phyloP scores from a whole-genome alignment of 2,888 invertebrate species.

The Xestoiulus laeticollis region DNA sequence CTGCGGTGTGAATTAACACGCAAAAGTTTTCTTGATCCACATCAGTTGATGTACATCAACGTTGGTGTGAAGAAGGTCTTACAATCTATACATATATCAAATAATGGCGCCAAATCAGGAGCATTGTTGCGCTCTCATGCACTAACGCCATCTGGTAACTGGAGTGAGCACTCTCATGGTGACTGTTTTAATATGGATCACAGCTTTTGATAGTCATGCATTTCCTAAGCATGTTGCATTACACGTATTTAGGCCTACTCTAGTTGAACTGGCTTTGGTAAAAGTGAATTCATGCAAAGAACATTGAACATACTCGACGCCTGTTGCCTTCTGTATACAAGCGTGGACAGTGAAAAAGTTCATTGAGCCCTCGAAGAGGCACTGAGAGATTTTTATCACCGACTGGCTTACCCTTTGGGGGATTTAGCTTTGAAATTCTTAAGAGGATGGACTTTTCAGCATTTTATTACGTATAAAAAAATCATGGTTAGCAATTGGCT shows the following conservation, averaged over 20 bases:
- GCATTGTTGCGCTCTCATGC: not conserved
- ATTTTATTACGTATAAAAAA: constrained; percentile 40
- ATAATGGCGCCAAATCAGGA: not conserved
- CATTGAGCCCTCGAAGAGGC: constrained; percentile 36
- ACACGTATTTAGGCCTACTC: not conserved
- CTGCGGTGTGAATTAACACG: no score
- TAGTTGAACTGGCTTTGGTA: not conserved
- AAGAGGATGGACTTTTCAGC: constrained; percentile 34
- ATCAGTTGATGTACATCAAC: no score
- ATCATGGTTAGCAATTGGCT: not conserved
- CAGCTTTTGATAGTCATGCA: not conserved
- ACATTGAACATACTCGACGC: not conserved
- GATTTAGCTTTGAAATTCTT: constrained; percentile 38
- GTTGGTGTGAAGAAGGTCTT: no score
- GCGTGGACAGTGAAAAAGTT: constrained; percentile 14
- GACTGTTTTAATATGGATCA: not conserved
- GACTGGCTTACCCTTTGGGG: constrained; percentile 38
- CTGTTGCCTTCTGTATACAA: constrained; percentile 8
- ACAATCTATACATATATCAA: no score
- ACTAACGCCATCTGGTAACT: not conserved
- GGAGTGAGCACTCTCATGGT: not conserved
- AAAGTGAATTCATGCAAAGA: not conserved
- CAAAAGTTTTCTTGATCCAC: no score
- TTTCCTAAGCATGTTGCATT: not conserved
- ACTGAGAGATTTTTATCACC: constrained; percentile 35